These are phyloP conservation scores for Tapera naevia DNA, from an alignment of 2,797 vertebrate genomes.

Conservation along the genomic window DNA sequence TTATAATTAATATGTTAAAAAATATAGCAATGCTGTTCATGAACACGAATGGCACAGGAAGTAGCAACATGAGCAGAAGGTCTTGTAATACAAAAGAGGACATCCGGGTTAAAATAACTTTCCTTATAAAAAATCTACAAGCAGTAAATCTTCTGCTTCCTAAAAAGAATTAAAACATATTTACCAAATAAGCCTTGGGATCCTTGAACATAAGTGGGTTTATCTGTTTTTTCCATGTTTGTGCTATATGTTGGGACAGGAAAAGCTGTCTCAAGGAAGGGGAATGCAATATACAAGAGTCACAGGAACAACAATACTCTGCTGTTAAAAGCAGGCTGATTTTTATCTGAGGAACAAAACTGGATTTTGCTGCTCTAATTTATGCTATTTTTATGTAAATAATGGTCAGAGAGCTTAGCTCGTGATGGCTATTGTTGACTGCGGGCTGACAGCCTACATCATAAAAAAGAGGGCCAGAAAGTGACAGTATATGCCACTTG, in stretches of 20 bases:
- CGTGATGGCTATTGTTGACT: not conserved
- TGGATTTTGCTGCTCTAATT: not conserved
- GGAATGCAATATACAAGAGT: not conserved
- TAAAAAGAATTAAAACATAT: not conserved
- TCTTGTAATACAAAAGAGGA: not conserved
- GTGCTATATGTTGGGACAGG: not conserved
- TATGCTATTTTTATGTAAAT: not conserved
- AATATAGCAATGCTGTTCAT: not conserved
- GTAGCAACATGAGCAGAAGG: not conserved
- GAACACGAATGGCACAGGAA: not conserved
- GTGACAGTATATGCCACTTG: not conserved
- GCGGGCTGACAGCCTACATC: not conserved
- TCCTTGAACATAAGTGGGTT: not conserved
- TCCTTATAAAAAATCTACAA: not conserved
- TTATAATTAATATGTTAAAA: not conserved
- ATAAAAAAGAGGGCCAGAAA: not conserved
- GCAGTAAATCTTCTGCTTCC: not conserved
- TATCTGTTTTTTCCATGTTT: not conserved
- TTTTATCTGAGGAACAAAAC: not conserved
- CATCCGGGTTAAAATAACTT: not conserved
- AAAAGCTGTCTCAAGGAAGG: not conserved
- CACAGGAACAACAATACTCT: not conserved
- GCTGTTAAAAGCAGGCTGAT: not conserved
- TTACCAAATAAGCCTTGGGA: not conserved
- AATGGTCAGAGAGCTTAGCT: not conserved